phyloP scores from a whole-genome alignment of 2,888 invertebrate species.

The Odontocolon sp. region DNA sequence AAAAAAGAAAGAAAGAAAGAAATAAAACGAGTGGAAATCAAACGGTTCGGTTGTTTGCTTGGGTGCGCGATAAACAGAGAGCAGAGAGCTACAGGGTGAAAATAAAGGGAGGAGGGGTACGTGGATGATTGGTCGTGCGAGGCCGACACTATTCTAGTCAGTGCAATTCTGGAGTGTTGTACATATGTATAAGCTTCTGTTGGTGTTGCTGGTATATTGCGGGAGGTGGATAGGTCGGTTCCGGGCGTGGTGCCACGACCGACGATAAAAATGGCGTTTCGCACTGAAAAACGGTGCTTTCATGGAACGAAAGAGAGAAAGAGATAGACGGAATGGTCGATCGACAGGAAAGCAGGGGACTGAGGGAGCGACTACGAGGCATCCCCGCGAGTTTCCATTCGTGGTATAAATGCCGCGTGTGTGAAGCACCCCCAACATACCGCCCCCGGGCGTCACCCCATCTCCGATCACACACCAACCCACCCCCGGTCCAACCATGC shows the following conservation, averaged over 20 bases:
- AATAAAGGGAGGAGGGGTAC: constrained; percentile 31
- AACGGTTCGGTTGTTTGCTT: constrained; percentile 68
- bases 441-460: constrained; percentile 67
- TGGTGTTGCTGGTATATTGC: constrained; percentile 48
- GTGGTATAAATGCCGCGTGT: constrained; percentile 62
- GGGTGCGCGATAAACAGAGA: constrained; percentile 66
- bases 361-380: constrained; percentile 1
- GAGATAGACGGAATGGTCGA: constrained; percentile 33
- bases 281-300: constrained; percentile 30
- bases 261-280: constrained; percentile 78
- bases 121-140: constrained; percentile 49
- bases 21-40: constrained; percentile 60
- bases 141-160: constrained; percentile 24
- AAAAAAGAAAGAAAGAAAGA: neutral
- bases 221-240: constrained; percentile 66
- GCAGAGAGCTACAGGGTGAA: constrained; percentile 50
- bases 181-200: too few relatives aligned
- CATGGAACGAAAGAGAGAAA: constrained; percentile 14
- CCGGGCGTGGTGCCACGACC: constrained; percentile 75
- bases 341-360: constrained; percentile 25
- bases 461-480: constrained; percentile 32
- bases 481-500: constrained; percentile 38
- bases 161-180: too few relatives aligned
- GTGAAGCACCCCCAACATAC: constrained; percentile 75
- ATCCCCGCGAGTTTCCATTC: constrained; percentile 53